Percentiles rank a stretch among this genome's conserved stretches.
Conservation (phyloP, 1,140 invertebrate species). For the Caenorhabditis brenneri region DNA sequence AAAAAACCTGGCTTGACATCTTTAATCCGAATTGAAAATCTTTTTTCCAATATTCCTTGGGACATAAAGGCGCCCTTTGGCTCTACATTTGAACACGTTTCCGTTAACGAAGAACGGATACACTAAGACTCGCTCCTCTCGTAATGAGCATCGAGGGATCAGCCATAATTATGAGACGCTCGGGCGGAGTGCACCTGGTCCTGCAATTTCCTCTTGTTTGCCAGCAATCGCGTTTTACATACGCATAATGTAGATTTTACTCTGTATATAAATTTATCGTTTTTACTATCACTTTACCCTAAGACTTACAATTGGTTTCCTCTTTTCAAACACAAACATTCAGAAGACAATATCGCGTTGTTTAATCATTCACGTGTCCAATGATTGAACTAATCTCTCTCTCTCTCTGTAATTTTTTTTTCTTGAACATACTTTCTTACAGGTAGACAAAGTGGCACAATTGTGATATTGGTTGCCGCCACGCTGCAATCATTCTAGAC, state of each 20-base stretch:
- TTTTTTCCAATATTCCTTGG: too few species aligned
- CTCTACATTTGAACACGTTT: too few species aligned
- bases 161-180: not conserved
- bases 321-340: not conserved
- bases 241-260: too few species aligned
- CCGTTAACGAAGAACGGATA: too few species aligned
- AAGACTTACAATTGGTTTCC: not conserved
- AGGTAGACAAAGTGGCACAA: constrained; percentile 24
- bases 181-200: not conserved
- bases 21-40: too few species aligned
- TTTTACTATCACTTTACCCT: too few species aligned
- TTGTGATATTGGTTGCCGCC: constrained; percentile 33
- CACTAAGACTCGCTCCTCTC: too few species aligned
- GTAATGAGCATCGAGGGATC: not conserved
- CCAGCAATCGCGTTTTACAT: too few species aligned
- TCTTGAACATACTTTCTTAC: not conserved
- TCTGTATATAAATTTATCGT: too few species aligned
- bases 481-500: constrained; percentile 35
- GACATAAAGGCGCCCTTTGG: too few species aligned
- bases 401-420: not conserved
- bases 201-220: not conserved
- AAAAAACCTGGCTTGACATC: too few species aligned
- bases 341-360: not conserved
- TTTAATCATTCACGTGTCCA: not conserved
- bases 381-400: not conserved